Conservation (phyloP, 1,140 invertebrate species). For the Pachypeltis micranthus region DNA sequence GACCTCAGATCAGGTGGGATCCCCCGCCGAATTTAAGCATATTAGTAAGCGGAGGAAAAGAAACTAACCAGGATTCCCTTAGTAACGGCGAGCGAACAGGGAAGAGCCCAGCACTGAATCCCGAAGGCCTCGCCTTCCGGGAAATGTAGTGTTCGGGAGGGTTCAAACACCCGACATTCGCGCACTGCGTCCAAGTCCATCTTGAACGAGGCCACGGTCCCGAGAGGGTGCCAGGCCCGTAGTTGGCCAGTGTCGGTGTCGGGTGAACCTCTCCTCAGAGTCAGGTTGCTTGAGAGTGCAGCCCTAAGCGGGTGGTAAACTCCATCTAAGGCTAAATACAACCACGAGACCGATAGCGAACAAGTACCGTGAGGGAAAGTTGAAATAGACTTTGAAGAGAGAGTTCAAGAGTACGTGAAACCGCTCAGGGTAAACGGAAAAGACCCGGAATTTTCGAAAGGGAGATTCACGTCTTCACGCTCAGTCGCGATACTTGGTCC, state of each 20-base stretch:
- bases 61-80: conserved; percentile 79
- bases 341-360: conserved; percentile 73
- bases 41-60: conserved; percentile 85
- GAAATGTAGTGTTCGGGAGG: conserved; percentile 58
- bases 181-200: conserved; percentile 51
- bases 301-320: conserved; percentile 71
- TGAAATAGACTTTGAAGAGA: conserved; percentile 83
- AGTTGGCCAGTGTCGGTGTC: conserved; percentile 37
- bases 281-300: conserved; percentile 77
- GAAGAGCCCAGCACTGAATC: conserved; percentile 58
- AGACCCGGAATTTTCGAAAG: conserved; percentile 28
- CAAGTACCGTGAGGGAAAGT: conserved; percentile 86
- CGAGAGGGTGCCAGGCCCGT: conserved; percentile 56
- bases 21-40: conserved; percentile 78
- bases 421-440: conserved; percentile 54
- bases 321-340: conserved; percentile 79
- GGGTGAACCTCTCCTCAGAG: conserved; percentile 51
- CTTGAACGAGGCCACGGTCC: conserved; percentile 54
- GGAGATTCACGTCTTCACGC: conserved; percentile 2
- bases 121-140: conserved; percentile 31
- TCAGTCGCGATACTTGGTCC: conserved; percentile 27
- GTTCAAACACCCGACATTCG: conserved; percentile 34
- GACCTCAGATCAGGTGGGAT: conserved; percentile 57
- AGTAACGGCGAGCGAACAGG: conserved; percentile 77
- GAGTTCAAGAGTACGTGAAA: conserved; percentile 79